Base-by-base conservation (phyloP, 2,113 vertebrate genomes). In the Caretta caretta region DNA sequence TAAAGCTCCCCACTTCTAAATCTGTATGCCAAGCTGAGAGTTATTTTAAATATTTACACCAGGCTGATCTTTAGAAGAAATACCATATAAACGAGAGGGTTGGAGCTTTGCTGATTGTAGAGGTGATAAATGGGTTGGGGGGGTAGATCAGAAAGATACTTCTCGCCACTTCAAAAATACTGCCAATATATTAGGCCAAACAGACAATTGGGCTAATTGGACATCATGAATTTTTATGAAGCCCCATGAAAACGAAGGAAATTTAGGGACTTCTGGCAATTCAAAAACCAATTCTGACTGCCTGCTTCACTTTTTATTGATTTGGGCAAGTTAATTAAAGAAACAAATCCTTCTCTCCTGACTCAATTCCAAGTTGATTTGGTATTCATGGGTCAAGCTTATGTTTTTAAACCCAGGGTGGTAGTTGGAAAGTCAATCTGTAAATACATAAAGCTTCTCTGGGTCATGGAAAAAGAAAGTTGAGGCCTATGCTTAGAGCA, bases 361-460 rank as follows among this genome's bases (percentile, higher is more conserved):
- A 95, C 38, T 78, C 35, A 72, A n/a, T 54, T 82, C 38, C 35
- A 94, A 96, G 85, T 78, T 86, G 56, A 86, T 92, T 81, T 90
- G 49, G 38, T 79, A 95, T 92, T 95, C 81, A 51, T 31, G 53
- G 88, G 9, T 57, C 38, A 31, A 42, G 25, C 22, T 42, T 46
- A 42, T 54, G 56, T 46, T 25, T 57, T 29, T 29, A 81, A 88
- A 10, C 76, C 92, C 20, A 31, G 56, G 31, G 51, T 78, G 49
- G 62, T 86, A 72, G 59, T 72, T 53, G 35, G 57, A 96, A 95
- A 92, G 17, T 13, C 25, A 91, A 49, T 83, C 87, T 86, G 53
- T 80, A 94, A 93, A 91, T 42, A 93, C 0, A 92, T 27, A 76
- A 86, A 6, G 38, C 59, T 65, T 88, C 46, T 88, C 65, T 29